Evolutionary conservation across 1,140 invertebrate genomes (phyloP).

Genomic region (Habropoda laboriosa): DNA sequence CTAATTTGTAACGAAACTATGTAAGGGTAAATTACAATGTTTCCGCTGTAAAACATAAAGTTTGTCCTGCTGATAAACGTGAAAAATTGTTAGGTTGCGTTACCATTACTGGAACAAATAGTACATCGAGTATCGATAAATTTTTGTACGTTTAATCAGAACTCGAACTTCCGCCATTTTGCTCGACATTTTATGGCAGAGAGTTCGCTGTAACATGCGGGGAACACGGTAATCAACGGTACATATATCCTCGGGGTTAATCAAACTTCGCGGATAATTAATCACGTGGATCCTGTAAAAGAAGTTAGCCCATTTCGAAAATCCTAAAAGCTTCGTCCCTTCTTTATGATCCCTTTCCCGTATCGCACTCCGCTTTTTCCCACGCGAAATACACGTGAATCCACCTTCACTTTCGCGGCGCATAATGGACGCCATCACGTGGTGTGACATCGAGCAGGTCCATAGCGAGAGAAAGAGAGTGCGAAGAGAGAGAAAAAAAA

Average conservation of each 20-base stretch:
- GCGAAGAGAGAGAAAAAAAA: neutral
- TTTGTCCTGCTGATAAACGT: no score
- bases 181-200: neutral
- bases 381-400: neutral
- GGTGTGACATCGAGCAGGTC: neutral
- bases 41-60: no score
- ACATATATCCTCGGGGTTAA: neutral
- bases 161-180: neutral
- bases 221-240: neutral
- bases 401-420: neutral
- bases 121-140: neutral
- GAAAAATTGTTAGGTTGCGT: no score
- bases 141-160: neutral
- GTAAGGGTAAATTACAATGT: no score
- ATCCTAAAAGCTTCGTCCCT: constrained; percentile 5
- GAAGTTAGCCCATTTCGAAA: neutral
- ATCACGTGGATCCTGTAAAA: neutral
- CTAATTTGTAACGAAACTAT: no score
- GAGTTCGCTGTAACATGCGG: no score
- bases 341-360: neutral
- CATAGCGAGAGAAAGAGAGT: neutral
- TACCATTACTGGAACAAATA: no score
- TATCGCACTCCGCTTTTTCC: neutral
- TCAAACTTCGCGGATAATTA: constrained; percentile 1
- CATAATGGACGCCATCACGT: neutral